Evolutionary conservation across 2,797 vertebrate species (phyloP).

Genomic region (Diplodus sargus): DNA sequence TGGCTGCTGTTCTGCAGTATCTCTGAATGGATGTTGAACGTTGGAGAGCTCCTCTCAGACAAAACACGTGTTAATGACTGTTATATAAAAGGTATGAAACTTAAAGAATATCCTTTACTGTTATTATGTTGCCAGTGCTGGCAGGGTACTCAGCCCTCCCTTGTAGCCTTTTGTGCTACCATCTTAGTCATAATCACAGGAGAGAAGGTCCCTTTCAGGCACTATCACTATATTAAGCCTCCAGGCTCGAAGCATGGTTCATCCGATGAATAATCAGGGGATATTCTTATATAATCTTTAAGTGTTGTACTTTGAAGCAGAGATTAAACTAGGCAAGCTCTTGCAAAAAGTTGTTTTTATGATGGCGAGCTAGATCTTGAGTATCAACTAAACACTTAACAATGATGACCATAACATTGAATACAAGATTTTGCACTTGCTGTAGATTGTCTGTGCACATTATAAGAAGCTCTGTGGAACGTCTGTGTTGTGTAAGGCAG

Average conservation of each 20-base stretch:
- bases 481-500: too few species aligned
- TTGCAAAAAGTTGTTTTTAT: not conserved
- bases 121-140: conserved; percentile 6
- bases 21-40: conserved; percentile 30
- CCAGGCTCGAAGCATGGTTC: not conserved
- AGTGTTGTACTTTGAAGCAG: not conserved
- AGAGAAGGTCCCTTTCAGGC: conserved; percentile 2
- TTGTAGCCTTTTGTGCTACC: conserved; percentile 12
- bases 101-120: not conserved
- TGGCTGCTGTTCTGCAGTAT: conserved; percentile 23
- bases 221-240: conserved; percentile 14
- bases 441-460: too few species aligned
- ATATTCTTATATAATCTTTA: conserved; percentile 7
- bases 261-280: conserved; percentile 5
- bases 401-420: too few species aligned
- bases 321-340: not conserved
- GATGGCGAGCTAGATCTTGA: not conserved
- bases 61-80: not conserved
- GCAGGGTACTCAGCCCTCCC: not conserved
- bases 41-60: conserved; percentile 10
- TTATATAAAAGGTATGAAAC: conserved; percentile 18
- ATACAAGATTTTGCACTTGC: too few species aligned
- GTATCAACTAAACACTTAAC: not conserved
- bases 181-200: conserved; percentile 10
- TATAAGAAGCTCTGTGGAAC: too few species aligned